These are phyloP conservation scores for Cirrhinus molitorella DNA, from an alignment of 2,797 vertebrate species.

Conservation along the genomic window DNA sequence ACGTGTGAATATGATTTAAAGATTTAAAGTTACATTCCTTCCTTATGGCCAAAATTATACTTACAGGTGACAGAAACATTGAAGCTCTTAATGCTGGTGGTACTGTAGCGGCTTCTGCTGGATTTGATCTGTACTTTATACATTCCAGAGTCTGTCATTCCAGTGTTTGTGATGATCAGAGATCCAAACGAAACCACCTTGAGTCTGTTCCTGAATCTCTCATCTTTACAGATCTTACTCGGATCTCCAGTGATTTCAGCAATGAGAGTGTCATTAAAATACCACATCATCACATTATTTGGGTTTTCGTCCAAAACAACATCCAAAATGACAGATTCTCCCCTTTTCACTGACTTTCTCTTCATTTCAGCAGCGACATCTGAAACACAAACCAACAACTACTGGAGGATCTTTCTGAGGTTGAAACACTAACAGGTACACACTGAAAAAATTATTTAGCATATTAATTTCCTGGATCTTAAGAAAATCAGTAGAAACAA, in stretches of 20 bases:
- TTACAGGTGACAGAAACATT: neutral
- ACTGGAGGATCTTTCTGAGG: neutral
- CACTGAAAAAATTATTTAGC: neutral
- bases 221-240: neutral
- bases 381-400: neutral
- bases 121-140: fast-evolving
- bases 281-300: fast-evolving
- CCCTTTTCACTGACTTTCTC: neutral
- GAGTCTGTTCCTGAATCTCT: neutral
- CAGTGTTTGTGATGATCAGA: neutral
- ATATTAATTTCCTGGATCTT: neutral
- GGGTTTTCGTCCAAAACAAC: fast-evolving
- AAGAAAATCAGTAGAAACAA: neutral
- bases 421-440: too few species aligned
- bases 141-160: fast-evolving
- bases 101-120: neutral
- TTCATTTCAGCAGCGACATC: neutral
- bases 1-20: neutral
- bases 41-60: neutral
- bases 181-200: neutral
- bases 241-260: neutral
- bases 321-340: neutral
- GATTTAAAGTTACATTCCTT: neutral
- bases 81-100: neutral
- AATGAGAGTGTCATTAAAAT: fast-evolving